A percentile compares a stretch with the other conserved stretches of the same genome.
Evolutionary conservation across 2,888 invertebrate genomes (phyloP).

Genomic region (Thecocarcelia acutangulata): DNA sequence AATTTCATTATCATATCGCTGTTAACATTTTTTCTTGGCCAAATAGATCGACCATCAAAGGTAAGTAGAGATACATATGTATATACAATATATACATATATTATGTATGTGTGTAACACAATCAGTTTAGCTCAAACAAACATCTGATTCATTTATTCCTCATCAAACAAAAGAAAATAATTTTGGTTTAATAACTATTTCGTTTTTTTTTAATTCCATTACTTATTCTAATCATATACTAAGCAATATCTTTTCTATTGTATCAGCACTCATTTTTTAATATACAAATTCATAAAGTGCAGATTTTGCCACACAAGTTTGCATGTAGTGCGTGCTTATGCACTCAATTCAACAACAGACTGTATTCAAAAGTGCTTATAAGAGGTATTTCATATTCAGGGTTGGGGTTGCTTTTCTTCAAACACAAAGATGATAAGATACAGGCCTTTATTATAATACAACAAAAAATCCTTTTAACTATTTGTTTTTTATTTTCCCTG

Average conservation of each 20-base stretch:
- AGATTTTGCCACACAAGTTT: slow-evolving; percentile 45
- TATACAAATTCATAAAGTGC: slow-evolving; percentile 23
- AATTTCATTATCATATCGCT: slow-evolving; percentile 95
- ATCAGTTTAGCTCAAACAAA: too few relatives aligned
- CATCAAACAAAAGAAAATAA: background rate
- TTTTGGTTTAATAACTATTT: slow-evolving; percentile 33
- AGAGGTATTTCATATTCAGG: slow-evolving; percentile 10
- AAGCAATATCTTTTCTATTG: slow-evolving; percentile 35
- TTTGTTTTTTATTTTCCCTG: too few relatives aligned
- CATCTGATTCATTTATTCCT: background rate
- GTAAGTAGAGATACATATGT: slow-evolving; percentile 81
- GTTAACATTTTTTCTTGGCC: slow-evolving; percentile 92
- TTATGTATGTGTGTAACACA: background rate
- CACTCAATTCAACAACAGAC: slow-evolving; percentile 32
- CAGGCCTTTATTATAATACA: too few relatives aligned
- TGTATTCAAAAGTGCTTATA: background rate
- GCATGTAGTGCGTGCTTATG: slow-evolving; percentile 33
- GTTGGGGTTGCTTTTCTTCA: too few relatives aligned
- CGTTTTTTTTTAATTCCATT: slow-evolving; percentile 39
- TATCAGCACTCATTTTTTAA: slow-evolving; percentile 17
- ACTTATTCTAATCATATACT: slow-evolving; percentile 48
- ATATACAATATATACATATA: too few relatives aligned
- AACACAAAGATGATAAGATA: too few relatives aligned
- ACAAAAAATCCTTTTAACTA: too few relatives aligned
- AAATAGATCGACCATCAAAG: slow-evolving; percentile 86